These are phyloP conservation scores for Tautogolabrus adspersus DNA, from an alignment of 2,113 vertebrate species.

Conservation along the genomic window DNA sequence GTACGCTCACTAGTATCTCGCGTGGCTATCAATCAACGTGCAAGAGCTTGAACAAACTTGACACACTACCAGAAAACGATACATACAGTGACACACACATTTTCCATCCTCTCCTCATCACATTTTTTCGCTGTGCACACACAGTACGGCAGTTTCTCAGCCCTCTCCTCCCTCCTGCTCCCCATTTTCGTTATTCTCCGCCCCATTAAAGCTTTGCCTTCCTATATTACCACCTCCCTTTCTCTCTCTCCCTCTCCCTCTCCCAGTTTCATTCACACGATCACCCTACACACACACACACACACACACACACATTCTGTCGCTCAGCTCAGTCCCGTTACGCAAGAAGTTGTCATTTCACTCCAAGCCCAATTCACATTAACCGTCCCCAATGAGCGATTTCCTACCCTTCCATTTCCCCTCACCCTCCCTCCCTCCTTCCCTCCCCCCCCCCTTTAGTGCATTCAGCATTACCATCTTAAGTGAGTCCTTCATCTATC, in stretches of 20 bases:
- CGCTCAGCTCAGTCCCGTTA: constrained; percentile 68
- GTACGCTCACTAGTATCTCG: constrained; percentile 17
- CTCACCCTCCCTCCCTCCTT: constrained; percentile 19
- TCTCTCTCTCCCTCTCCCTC: neutral
- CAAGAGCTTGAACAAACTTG: constrained; percentile 23
- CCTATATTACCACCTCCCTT: constrained; percentile 59
- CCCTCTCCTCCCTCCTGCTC: constrained; percentile 38
- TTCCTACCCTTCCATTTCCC: constrained; percentile 65
- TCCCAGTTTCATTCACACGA: constrained; percentile 17
- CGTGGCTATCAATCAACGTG: constrained; percentile 27
- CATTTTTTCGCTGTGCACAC: constrained; percentile 34
- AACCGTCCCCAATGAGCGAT: constrained; percentile 72
- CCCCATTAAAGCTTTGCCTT: constrained; percentile 77
- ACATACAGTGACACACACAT: constrained; percentile 37
- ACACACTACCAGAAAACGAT: constrained; percentile 11
- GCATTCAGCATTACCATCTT: constrained; percentile 78
- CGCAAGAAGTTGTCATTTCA: constrained; percentile 78
- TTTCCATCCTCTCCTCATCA: constrained; percentile 14
- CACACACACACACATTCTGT: constrained; percentile 43
- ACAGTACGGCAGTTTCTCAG: constrained; percentile 44
- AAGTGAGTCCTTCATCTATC: constrained; percentile 82
- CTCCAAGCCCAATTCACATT: constrained; percentile 70
- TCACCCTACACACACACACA: constrained; percentile 45
- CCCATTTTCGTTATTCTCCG: constrained; percentile 69
- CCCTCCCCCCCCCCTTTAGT: constrained; percentile 29